These are phyloP conservation scores for Amphiprion clarkii DNA, from an alignment of 2,797 vertebrate genomes.

Conservation along the genomic window DNA sequence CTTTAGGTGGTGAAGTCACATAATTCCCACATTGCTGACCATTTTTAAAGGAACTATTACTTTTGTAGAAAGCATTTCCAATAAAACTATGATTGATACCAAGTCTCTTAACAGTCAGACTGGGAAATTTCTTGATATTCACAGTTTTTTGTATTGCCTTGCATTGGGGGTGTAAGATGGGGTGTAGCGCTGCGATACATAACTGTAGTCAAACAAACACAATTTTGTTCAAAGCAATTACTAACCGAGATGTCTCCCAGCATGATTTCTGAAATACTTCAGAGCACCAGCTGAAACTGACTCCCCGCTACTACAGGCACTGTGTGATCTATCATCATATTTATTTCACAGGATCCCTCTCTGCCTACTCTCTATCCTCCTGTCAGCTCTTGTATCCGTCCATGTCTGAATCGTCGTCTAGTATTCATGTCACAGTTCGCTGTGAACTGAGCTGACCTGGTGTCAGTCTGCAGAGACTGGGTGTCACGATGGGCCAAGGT, in stretches of 20 bases:
- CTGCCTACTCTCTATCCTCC: constrained; percentile 43
- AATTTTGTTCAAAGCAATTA: constrained; percentile 45
- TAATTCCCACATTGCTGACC: neutral
- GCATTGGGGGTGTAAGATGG: neutral
- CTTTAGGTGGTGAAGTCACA: neutral
- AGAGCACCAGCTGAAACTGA: constrained; percentile 35
- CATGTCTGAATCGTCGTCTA: constrained; percentile 56
- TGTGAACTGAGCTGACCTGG: constrained; percentile 72
- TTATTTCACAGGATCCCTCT: constrained; percentile 60
- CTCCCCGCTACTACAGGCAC: constrained; percentile 33
- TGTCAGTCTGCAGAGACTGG: constrained; percentile 78
- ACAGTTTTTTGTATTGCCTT: neutral
- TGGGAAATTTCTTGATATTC: constrained; percentile 9
- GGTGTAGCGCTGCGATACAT: neutral
- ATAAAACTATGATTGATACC: neutral
- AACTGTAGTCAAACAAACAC: constrained; percentile 25
- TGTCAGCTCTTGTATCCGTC: constrained; percentile 48
- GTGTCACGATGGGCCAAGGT: constrained; percentile 75
- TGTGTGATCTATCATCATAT: constrained; percentile 59
- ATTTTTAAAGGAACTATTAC: constrained; percentile 1
- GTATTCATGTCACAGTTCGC: constrained; percentile 54
- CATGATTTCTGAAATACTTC: constrained; percentile 47
- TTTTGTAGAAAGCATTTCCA: constrained; percentile 1
- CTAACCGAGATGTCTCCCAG: constrained; percentile 26
- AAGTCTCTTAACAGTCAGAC: neutral